Percentiles rank a stretch among this genome's conserved stretches.
Conservation (phyloP, 2,113 vertebrate genomes). For the Hypanus sabinus region DNA sequence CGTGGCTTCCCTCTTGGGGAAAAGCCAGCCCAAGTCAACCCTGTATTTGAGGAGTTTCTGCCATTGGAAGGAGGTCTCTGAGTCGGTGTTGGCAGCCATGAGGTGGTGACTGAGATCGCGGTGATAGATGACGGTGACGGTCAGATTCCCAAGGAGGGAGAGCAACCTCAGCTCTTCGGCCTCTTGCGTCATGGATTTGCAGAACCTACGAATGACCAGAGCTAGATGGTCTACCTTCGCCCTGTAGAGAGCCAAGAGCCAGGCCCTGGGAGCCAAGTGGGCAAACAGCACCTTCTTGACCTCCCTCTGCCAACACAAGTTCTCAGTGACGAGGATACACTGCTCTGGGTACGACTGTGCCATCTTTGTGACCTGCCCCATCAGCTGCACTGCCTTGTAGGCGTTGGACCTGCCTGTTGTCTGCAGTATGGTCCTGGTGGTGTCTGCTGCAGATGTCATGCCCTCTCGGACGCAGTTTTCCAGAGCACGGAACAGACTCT, state of each 20-base stretch:
- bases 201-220: conserved; percentile 40
- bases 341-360: conserved; percentile 61
- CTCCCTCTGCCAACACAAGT: conserved; percentile 55
- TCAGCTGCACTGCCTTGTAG: not conserved
- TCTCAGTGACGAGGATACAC: conserved; percentile 68
- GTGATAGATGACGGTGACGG: conserved; percentile 57
- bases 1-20: not conserved
- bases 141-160: conserved; percentile 49
- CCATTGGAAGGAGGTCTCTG: conserved; percentile 68
- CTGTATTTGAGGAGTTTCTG: conserved; percentile 67
- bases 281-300: conserved; percentile 49
- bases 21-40: not conserved
- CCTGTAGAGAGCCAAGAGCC: conserved; percentile 43
- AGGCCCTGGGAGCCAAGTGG: conserved; percentile 39
- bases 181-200: conserved; percentile 34
- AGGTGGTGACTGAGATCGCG: conserved; percentile 53
- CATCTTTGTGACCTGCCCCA: not conserved
- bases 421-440: not conserved
- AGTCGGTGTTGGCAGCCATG: conserved; percentile 45
- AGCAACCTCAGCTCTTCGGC: conserved; percentile 41
- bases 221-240: conserved; percentile 49
- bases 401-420: not conserved
- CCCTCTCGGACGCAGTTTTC: conserved; percentile 50
- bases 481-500: conserved; percentile 49
- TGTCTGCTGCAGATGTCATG: conserved; percentile 37